Conservation (phyloP, 2,888 invertebrate genomes). For the Ormyrus nitidulus region DNA sequence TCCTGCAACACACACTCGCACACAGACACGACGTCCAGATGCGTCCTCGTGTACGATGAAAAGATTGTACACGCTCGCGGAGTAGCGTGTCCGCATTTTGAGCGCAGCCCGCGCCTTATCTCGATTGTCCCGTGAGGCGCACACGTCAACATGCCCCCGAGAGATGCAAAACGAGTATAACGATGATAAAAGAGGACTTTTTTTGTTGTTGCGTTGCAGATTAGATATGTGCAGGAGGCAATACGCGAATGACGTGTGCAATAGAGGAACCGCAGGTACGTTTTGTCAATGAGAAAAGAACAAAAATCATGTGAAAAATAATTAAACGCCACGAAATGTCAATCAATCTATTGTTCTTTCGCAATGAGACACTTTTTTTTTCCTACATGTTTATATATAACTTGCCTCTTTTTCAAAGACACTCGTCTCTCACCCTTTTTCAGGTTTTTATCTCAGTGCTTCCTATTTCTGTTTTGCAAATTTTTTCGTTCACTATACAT, state of each 20-base stretch:
- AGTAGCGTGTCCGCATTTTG: slow-evolving; percentile 8
- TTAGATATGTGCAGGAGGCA: slow-evolving; percentile 99
- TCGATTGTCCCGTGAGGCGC: slow-evolving; percentile 56
- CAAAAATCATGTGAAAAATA: slow-evolving; percentile 30
- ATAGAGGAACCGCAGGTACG: slow-evolving; percentile 98
- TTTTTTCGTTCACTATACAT: slow-evolving; percentile 50
- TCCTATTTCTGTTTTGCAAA: slow-evolving; percentile 48
- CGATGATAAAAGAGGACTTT: slow-evolving; percentile 74
- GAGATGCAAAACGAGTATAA: slow-evolving; percentile 57
- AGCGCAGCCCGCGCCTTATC: neutral
- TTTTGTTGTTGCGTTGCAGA: slow-evolving; percentile 87
- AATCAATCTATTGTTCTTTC: slow-evolving; percentile 23
- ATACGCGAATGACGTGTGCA: slow-evolving; percentile 95
- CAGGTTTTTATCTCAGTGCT: slow-evolving; percentile 15
- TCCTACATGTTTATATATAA: neutral
- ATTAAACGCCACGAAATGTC: slow-evolving; percentile 6
- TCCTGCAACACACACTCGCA: neutral
- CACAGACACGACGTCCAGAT: neutral
- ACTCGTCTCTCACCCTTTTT: slow-evolving; percentile 1
- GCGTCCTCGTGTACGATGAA: slow-evolving; percentile 12
- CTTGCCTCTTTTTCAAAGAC: slow-evolving; percentile 2
- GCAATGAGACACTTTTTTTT: slow-evolving; percentile 45
- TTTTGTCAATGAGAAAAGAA: slow-evolving; percentile 62
- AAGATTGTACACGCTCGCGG: slow-evolving; percentile 27
- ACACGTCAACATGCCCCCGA: slow-evolving; percentile 50